Evolutionary conservation across 2,113 vertebrate species (phyloP), one percentile per base, ranked within the genome.

Genomic region (Pachypanchax playfairii): DNA sequence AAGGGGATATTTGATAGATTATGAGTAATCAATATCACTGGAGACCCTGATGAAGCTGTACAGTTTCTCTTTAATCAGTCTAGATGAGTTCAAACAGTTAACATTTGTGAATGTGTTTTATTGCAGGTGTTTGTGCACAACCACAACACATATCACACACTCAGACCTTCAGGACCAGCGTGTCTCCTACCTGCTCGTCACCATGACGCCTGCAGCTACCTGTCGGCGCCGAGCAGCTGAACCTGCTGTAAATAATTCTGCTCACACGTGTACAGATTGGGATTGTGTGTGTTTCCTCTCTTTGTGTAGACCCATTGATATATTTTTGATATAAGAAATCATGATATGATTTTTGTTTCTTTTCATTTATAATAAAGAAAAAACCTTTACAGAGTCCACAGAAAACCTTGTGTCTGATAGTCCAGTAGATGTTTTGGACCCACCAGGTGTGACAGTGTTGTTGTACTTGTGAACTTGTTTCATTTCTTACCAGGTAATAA

Each of bases 281-380:
- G 48, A 83, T 80, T 90, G 84, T 87, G 86, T 89, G 83, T 73
- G 59, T 81, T 82, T 79, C 85, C 75, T 88, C 75, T 87, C 64
- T 84, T 80, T 88, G 85, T 88, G 87, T 91, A 89, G 86, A 89
- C 85, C 75, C 43, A 78, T 74, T 86, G 77, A 87, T 91, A 91
- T 92, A 92, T 92, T 91, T 92, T 92, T 92, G 85, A 92, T 91
- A 92, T 88, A 77, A 89, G 59, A 69, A 87, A 84, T 84, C 35
- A 74, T 76, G 66, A 76, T 74, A 63, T 77, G 62, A 43, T 61
- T 72, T 62, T 57, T 48, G 13, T 35, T 35, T 11, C 60, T 59
- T 80, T 57, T 51, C 52, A 21, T 77, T 83, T 82, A 85, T 33
- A 62, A 78, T 77, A 66, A 79, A 66, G 17, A 6, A 74, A 74